Conservation (phyloP, 2,113 vertebrate species). For the Varanus komodoensis region DNA sequence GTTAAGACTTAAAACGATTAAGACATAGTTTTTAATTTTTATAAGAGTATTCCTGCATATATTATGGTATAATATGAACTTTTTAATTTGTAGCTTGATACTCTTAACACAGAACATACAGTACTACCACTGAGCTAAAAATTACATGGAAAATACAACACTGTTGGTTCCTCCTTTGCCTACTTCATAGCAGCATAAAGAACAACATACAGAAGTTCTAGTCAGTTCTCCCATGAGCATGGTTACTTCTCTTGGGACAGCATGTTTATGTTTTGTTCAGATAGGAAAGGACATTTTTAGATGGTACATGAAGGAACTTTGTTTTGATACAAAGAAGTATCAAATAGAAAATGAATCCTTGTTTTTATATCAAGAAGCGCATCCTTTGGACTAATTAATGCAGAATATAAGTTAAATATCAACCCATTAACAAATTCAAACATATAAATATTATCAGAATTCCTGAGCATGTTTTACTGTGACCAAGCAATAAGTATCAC, state of each 20-base stretch:
- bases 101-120: background rate
- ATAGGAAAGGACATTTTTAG: background rate
- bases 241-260: constrained; percentile 17
- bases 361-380: too few species aligned
- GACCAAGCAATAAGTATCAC: background rate
- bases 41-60: too few species aligned
- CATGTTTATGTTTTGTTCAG: constrained; percentile 33
- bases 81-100: background rate
- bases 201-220: background rate
- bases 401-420: background rate
- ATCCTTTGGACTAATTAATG: too few species aligned
- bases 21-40: too few species aligned
- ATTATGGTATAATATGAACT: too few species aligned
- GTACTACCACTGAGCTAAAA: background rate
- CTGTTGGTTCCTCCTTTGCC: background rate
- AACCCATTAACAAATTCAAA: background rate
- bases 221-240: background rate
- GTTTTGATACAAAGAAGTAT: background rate
- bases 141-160: background rate
- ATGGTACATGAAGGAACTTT: background rate
- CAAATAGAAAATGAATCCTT: too few species aligned
- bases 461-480: background rate
- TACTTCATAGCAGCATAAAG: background rate
- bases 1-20: too few species aligned
- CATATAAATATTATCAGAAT: background rate